Evolutionary conservation across 2,888 invertebrate genomes (phyloP), one percentile per base, ranked within the genome.

Genomic region (Hartigia nigra): DNA sequence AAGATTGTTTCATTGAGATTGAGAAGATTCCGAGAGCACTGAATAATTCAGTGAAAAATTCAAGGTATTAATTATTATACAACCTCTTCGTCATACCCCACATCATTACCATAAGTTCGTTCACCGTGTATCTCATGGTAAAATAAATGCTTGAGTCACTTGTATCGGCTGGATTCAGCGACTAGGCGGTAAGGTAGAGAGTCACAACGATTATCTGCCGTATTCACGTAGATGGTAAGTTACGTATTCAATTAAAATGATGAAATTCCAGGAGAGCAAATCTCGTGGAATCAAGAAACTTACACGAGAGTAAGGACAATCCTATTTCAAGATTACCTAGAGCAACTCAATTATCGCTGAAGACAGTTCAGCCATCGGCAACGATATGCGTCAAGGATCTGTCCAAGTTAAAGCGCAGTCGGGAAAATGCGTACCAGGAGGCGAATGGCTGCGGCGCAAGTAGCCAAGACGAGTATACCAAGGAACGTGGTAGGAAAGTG

Each of bases 311-410:
- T 55, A 55, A 55, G 55, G 55, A 55, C 55, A 55, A 55, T 70
- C 35, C 78, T 69, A 81, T 85, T 34, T 84, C 87, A 12, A 81
- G 85, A 69, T 75, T 87, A 35, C 86, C 87, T 72, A 84, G 85
- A 31, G 84, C 86, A 55, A 86, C 86, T 11, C 86, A 86, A 79
- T 70, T 87, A 36, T 84, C 86, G 76, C 86, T 88, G 11, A 74
- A 76, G 76, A 70, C 76, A 80, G 83, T 83, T 0, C 79, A 80
- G 76, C 32, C 79, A 2, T 76, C 81, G 31, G 79, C 82, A n/a
- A 37, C 80, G 69, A 80, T 84, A 74, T 77, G 79, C 69, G 83
- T 84, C 4, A 83, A 81, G 55, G 82, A 84, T 77, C 77, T 82
- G 32, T 78, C 84, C n/a, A 82, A 84, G 72, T 74, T 84, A n/a